Evolutionary conservation across 2,797 vertebrate genomes (phyloP), one percentile per base, ranked within the genome.

Genomic region (Vespertilio murinus): DNA sequence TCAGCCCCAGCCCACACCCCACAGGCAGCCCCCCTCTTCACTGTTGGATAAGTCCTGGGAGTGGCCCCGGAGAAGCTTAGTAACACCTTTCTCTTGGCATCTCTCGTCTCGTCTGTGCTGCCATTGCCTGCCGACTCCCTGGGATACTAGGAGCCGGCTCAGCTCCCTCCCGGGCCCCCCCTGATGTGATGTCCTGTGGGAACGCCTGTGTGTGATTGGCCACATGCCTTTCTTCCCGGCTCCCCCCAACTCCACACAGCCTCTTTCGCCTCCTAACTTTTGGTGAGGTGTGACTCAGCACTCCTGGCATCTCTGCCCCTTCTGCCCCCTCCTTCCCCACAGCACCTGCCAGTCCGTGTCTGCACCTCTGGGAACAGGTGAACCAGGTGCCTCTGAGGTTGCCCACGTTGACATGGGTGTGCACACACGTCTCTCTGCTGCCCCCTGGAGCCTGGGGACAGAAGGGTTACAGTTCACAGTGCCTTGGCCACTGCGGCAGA

Each of bases 181-280:
- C n/a, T n/a, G 5, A 8, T 3, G 1, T 0, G 1, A 28, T 4
- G 8, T 73, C 38, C 67, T 1, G 0, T 20, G 33, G 33, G 67
- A 42, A 70, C 30, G 6, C 33, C 6, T 14, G 6, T 2, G 6
- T 2, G 20, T n/a, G 54, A 35, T 18, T 1, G 8, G 65, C 1
- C 45, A 0, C 3, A 0, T 0, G 17, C 25, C 13, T 1, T 22
- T 17, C 23, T 30, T 14, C 14, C n/a, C 8, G 8, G 1, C 42
- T 61, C 22, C 0, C 0, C 45, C 1, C 1, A 8, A 8, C 80
- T 20, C 35, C 17, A 4, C 17, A 8, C 38, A 42, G n/a, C n/a
- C 49, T 12, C n/a, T 33, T 13, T 5, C 1, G 0, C 30, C 12
- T 65, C 10, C 28, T 22, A 0, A 10, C 61, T n/a, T n/a, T 6